A percentile compares a stretch with the other conserved stretches of the same genome.
These are phyloP conservation scores for Melitaea cinxia DNA, from an alignment of 1,140 invertebrate species.

Conservation along the genomic window DNA sequence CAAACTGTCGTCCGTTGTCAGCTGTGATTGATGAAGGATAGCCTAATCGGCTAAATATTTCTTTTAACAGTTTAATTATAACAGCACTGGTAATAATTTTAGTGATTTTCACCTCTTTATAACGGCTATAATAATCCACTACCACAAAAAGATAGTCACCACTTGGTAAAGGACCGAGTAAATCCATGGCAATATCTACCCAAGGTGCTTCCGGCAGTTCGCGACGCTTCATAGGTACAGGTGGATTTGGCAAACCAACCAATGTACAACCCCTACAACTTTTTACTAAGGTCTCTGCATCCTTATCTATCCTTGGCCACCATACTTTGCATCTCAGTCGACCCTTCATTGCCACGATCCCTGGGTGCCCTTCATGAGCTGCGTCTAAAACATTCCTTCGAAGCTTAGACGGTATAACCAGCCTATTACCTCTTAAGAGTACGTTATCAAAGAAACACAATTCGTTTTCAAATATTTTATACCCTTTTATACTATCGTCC, in stretches of 20 bases:
- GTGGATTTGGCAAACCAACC: slow-evolving; percentile 25
- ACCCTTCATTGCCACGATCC: slow-evolving; percentile 71
- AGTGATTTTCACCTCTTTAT: slow-evolving; percentile 34
- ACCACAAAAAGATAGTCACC: slow-evolving; percentile 32
- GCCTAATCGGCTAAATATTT: slow-evolving; percentile 28
- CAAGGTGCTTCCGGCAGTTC: slow-evolving; percentile 32
- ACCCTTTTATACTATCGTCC: slow-evolving; percentile 32
- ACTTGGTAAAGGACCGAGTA: slow-evolving; percentile 34
- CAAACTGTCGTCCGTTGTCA: slow-evolving; percentile 25
- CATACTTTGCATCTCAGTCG: slow-evolving; percentile 36
- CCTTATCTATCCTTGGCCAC: slow-evolving; percentile 74
- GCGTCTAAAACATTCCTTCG: slow-evolving; percentile 41
- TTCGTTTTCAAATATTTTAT: slow-evolving; percentile 39
- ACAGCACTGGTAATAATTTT: slow-evolving; percentile 8
- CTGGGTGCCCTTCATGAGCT: slow-evolving; percentile 79
- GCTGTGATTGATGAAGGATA: slow-evolving; percentile 33
- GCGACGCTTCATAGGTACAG: slow-evolving; percentile 33
- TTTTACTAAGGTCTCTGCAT: slow-evolving; percentile 67
- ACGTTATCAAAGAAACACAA: slow-evolving; percentile 38
- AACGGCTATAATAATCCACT: slow-evolving; percentile 37
- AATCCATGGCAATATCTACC: slow-evolving; percentile 38
- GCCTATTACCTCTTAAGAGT: slow-evolving; percentile 32
- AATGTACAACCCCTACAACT: slow-evolving; percentile 71
- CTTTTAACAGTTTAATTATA: slow-evolving; percentile 28
- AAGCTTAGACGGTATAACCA: slow-evolving; percentile 48